phyloP scores from a whole-genome alignment of 1,140 invertebrate genomes.

The Bombus confusus region DNA sequence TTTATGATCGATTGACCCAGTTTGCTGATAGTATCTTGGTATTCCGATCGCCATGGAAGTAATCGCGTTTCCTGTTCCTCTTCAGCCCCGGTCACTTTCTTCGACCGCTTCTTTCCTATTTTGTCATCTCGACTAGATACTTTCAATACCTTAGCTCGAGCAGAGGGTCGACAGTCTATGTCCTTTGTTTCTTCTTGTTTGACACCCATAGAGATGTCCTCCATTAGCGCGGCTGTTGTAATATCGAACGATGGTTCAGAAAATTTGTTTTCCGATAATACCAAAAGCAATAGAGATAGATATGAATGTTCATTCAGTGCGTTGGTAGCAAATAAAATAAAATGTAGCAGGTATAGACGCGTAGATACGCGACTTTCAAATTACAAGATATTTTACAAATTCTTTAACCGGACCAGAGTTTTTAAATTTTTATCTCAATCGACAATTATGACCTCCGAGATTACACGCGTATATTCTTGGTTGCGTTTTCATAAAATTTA shows the following conservation, averaged over 20 bases:
- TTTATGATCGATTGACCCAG: slow-evolving; percentile 84
- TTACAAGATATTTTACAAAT: not conserved
- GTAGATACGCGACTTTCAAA: not conserved
- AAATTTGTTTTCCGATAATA: not conserved
- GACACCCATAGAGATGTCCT: not conserved
- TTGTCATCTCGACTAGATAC: not conserved
- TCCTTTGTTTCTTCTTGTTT: slow-evolving; percentile 76
- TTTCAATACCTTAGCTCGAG: slow-evolving; percentile 76
- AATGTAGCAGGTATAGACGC: not conserved
- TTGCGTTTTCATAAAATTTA: slow-evolving; percentile 47
- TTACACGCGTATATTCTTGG: no score
- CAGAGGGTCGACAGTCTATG: slow-evolving; percentile 80
- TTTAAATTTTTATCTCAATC: not conserved
- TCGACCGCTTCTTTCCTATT: not conserved
- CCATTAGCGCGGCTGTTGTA: slow-evolving; percentile 20
- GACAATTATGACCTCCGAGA: no score
- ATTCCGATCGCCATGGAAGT: slow-evolving; percentile 81
- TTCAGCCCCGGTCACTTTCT: slow-evolving; percentile 37
- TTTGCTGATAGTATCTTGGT: slow-evolving; percentile 84
- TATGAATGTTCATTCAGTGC: no score
- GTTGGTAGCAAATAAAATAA: not conserved
- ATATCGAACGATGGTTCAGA: not conserved
- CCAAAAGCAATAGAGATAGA: no score
- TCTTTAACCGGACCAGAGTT: not conserved
- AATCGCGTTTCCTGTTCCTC: slow-evolving; percentile 35